A percentile compares a stretch with the other conserved stretches of the same genome.
These are phyloP conservation scores for Ericerus pela DNA, from an alignment of 1,140 invertebrate species.

Conservation along the genomic window DNA sequence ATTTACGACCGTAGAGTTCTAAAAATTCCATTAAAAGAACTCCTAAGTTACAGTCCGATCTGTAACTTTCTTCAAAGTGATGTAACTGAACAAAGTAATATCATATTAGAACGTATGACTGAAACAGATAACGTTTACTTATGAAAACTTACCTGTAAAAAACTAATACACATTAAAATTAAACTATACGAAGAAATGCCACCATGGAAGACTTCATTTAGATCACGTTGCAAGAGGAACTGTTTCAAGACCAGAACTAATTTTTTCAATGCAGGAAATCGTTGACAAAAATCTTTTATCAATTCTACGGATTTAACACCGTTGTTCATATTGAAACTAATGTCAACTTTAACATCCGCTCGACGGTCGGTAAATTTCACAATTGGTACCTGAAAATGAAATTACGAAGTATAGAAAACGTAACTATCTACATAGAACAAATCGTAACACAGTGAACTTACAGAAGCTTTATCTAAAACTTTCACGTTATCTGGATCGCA, in stretches of 20 bases:
- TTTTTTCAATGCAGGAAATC: conserved; percentile 76
- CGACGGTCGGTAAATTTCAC: conserved; percentile 91
- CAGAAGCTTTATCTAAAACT: conserved; percentile 91
- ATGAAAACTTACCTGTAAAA: conserved; percentile 57
- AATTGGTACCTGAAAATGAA: conserved; percentile 59
- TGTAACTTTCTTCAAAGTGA: conserved; percentile 46
- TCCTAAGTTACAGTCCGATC: conserved; percentile 63
- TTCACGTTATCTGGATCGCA: conserved; percentile 77
- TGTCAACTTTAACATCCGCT: conserved; percentile 89
- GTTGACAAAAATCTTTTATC: conserved; percentile 67
- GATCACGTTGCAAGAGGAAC: conserved; percentile 87
- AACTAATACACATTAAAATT: conserved; percentile 96
- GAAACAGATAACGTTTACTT: conserved; percentile 29
- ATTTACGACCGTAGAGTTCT: conserved; percentile 89
- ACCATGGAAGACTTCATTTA: conserved; percentile 98
- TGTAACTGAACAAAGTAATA: conserved; percentile 43
- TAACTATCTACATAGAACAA: background rate
- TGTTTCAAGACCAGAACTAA: conserved; percentile 95
- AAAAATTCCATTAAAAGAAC: conserved; percentile 94
- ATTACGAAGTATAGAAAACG: background rate
- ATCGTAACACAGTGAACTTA: conserved; percentile 31
- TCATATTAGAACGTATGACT: background rate
- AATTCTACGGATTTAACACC: conserved; percentile 88
- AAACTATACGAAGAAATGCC: conserved; percentile 97
- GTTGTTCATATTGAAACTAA: conserved; percentile 96